Base-by-base conservation (phyloP, 2,888 invertebrate species). In the Myopa testacea region DNA sequence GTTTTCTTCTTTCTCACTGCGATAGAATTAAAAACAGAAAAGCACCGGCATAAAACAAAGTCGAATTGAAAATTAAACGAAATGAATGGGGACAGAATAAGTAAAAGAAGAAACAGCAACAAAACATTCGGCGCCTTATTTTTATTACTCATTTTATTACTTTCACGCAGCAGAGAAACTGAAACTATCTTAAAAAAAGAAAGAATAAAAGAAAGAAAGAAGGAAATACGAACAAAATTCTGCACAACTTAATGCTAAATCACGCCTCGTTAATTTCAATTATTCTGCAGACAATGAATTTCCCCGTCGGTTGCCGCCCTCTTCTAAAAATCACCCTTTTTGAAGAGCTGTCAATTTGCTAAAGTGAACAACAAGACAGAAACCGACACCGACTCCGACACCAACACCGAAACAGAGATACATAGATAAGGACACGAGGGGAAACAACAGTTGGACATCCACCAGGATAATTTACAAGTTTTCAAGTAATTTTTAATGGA, bases 221-320 rank as follows among this genome's bases (percentile, higher is more conserved):
- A 45, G 19, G 26, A 50, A 8, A 45, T 45, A 14, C 26, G 26
- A 50, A 69, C 19, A 12, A 69, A 45, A 52, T n/a, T 34, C n/a
- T 40, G 73, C 50, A 10, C 73, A 60, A 45, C 63, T 73, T 73
- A 38, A 70, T 70, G 60, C 62, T 62, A 62, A 73, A 62, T 73
- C 73, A 73, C 73, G 73, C 38, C 73, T 73, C 73, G 73, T 73
- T 73, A 73, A 73, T 34, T 60, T n/a, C 58, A 68, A 55, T 67
- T 76, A 68, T 84, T 81, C 81, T 83, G 83, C 84, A 84, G 85
- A 86, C 83, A 85, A 86, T 87, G 83, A 86, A 86, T 84, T 86
- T 85, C 87, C 40, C 50, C 68, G 55, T 60, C 73, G n/a, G 26
- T 55, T 16, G 40, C 10, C 62, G n/a, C 52, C 19, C 12, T 50